These are phyloP conservation scores for Cotesia congregata DNA, from an alignment of 2,888 invertebrate species.

Conservation along the genomic window DNA sequence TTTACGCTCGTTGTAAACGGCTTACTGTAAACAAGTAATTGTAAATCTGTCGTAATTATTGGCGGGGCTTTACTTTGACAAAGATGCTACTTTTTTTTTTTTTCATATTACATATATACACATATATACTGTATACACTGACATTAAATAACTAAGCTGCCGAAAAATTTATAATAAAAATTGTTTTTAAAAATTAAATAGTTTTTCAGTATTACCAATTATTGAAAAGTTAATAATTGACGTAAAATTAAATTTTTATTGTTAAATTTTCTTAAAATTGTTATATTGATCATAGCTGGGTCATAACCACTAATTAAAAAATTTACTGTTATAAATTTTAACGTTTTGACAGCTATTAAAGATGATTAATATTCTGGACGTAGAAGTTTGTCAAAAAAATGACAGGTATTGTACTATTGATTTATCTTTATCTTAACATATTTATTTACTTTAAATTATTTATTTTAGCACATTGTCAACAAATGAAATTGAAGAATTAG, in stretches of 20 bases:
- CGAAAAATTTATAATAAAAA: not conserved
- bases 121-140: not conserved
- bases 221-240: not conserved
- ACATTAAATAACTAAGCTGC: not conserved
- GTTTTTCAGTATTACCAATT: not conserved
- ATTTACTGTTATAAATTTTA: not conserved
- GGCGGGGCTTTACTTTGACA: constrained; percentile 7
- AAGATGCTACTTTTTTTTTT: constrained; percentile 5
- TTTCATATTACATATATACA: not conserved
- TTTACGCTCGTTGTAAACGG: not conserved
- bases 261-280: not conserved
- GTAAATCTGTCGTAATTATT: constrained; percentile 4
- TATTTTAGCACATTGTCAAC: constrained; percentile 49
- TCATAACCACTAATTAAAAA: not conserved
- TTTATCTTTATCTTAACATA: constrained; percentile 15
- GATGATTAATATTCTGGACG: constrained; percentile 23
- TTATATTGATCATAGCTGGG: not conserved
- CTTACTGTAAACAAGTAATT: not conserved
- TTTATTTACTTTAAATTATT: constrained; percentile 12
- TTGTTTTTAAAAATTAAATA: constrained; percentile 1
- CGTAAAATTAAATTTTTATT: not conserved
- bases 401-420: constrained; percentile 56
- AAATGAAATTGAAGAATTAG: constrained; percentile 50
- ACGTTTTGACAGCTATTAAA: not conserved
- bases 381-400: constrained; percentile 64